These are phyloP conservation scores for Drosophila ficusphila DNA, from an alignment of 1,140 invertebrate genomes.

Conservation along the genomic window DNA sequence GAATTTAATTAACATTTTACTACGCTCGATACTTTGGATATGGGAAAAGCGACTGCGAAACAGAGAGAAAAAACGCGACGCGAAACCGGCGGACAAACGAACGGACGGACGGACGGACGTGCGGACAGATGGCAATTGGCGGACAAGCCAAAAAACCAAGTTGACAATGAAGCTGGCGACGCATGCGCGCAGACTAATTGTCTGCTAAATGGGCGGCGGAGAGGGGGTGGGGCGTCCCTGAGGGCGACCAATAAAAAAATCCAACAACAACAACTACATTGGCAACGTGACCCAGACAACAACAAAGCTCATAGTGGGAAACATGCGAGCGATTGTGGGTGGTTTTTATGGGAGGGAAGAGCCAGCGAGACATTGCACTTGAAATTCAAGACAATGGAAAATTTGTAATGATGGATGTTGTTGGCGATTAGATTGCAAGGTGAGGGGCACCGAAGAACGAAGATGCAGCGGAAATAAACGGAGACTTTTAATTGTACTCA, in stretches of 20 bases:
- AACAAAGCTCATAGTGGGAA: constrained; percentile 58
- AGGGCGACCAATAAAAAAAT: constrained; percentile 29
- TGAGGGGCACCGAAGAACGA: not conserved
- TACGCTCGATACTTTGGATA: constrained; percentile 77
- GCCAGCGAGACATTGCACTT: constrained; percentile 51
- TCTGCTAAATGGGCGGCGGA: constrained; percentile 12
- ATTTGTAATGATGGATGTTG: constrained; percentile 26
- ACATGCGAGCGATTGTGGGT: constrained; percentile 18
- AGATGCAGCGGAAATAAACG: constrained; percentile 3
- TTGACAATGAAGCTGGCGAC: constrained; percentile 75
- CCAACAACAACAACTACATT: constrained; percentile 2
- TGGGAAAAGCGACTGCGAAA: constrained; percentile 60
- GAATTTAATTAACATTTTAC: constrained; percentile 80
- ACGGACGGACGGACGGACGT: constrained; percentile 17
- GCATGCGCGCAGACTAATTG: constrained; percentile 81
- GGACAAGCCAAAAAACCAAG: constrained; percentile 36
- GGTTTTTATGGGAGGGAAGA: not conserved
- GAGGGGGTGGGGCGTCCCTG: constrained; percentile 19
- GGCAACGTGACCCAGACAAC: constrained; percentile 34
- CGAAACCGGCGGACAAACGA: constrained; percentile 3
- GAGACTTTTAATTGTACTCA: constrained; percentile 1
- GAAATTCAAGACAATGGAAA: constrained; percentile 50
- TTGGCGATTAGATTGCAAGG: constrained; percentile 4
- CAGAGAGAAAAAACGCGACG: constrained; percentile 1
- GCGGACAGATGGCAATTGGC: constrained; percentile 39